These are phyloP conservation scores for Berghia stephanieae DNA, from an alignment of 1,140 invertebrate species.

Conservation along the genomic window DNA sequence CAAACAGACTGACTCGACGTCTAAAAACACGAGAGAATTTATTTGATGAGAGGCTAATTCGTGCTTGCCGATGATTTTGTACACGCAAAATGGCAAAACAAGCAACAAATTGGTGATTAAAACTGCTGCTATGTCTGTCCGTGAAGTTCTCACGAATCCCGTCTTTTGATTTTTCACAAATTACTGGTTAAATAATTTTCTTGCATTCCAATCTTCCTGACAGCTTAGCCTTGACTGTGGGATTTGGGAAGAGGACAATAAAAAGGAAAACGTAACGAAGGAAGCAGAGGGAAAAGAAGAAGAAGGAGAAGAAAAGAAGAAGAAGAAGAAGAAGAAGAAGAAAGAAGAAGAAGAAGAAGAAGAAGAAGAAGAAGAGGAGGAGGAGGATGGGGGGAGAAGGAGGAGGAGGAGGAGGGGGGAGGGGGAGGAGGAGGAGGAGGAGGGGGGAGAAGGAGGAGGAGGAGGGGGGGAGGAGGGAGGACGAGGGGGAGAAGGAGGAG, in stretches of 20 bases:
- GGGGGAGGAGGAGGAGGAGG: not conserved
- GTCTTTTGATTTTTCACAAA: too few relatives aligned
- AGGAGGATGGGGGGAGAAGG: not conserved
- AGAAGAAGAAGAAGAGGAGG: not conserved
- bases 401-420: not conserved
- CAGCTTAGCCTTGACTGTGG: too few relatives aligned
- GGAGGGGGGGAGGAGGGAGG: not conserved
- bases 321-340: not conserved
- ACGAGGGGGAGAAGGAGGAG: not conserved
- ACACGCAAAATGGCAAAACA: too few relatives aligned
- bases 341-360: not conserved
- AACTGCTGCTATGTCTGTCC: too few relatives aligned
- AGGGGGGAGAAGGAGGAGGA: not conserved
- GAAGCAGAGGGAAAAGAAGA: slow-evolving; percentile 3
- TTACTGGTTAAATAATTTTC: too few relatives aligned
- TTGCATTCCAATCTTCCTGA: too few relatives aligned
- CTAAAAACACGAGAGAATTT: too few relatives aligned
- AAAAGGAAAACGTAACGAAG: not conserved
- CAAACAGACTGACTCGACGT: too few relatives aligned
- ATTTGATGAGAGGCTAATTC: too few relatives aligned
- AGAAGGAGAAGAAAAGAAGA: not conserved
- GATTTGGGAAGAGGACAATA: not conserved
- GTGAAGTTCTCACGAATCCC: too few relatives aligned
- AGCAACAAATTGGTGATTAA: too few relatives aligned
- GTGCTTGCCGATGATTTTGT: too few relatives aligned